A percentile compares a stretch with the other conserved stretches of the same genome.
phyloP scores from a whole-genome alignment of 92 coral and sea anemone species.

The Isaurus tuberculatus region DNA sequence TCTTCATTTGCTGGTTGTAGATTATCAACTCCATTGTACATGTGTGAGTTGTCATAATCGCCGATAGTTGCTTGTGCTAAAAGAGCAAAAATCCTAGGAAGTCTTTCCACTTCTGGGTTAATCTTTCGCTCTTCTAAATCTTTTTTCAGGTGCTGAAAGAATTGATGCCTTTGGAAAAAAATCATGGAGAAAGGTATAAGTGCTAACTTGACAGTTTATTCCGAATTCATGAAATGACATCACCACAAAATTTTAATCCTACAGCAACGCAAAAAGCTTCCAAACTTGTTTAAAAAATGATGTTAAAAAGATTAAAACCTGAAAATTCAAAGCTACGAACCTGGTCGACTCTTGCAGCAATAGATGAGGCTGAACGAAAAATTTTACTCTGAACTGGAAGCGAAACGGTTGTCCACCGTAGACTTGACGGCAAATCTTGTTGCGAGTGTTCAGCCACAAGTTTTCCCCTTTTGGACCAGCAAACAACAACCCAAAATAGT shows the following conservation, averaged over 20 bases:
- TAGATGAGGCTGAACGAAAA: constrained; percentile 94
- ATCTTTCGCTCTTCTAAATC: constrained; percentile 78
- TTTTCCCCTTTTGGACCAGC: constrained; percentile 86
- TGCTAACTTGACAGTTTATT: constrained; percentile 58
- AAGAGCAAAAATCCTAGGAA: constrained; percentile 75
- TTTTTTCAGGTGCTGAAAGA: constrained; percentile 83
- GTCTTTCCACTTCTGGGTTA: constrained; percentile 68
- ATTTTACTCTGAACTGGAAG: constrained; percentile 89
- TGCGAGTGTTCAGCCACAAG: constrained; percentile 94
- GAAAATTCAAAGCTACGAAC: constrained; percentile 40
- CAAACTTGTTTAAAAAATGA: background rate
- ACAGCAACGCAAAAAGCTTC: background rate
- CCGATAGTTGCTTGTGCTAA: constrained; percentile 94
- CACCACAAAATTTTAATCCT: constrained; percentile 24
- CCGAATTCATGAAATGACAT: constrained; percentile 35
- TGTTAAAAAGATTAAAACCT: background rate
- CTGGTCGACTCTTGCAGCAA: constrained; percentile 95
- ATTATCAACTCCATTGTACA: constrained; percentile 65
- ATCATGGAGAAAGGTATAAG: constrained; percentile 10
- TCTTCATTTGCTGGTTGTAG: constrained; percentile 57
- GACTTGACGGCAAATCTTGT: constrained; percentile 92
- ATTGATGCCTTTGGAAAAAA: constrained; percentile 83
- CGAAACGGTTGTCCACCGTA: constrained; percentile 92
- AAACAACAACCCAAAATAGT: constrained; percentile 96
- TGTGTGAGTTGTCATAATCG: constrained; percentile 75